A percentile compares a stretch with the other conserved stretches of the same genome.
These are phyloP conservation scores for Pangasius mekongensis DNA, from an alignment of 2,797 vertebrate species.

Conservation along the genomic window DNA sequence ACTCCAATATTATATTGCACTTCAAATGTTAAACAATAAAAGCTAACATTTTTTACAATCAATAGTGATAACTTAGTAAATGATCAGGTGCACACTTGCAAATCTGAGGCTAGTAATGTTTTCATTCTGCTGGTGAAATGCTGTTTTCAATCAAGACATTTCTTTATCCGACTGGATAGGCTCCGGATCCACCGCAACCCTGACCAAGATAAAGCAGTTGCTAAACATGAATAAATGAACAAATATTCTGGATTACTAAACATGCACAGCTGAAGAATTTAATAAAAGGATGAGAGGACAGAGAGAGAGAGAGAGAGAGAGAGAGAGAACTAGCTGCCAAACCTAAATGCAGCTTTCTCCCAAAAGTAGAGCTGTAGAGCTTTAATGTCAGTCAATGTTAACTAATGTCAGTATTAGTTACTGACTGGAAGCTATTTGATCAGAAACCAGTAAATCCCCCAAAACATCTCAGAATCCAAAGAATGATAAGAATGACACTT, in stretches of 20 bases:
- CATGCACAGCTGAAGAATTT: slow-evolving; percentile 1
- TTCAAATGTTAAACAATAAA: background rate
- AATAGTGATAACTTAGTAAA: background rate
- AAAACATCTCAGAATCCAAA: background rate
- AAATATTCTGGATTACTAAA: background rate
- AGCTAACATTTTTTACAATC: background rate
- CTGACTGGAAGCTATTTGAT: background rate
- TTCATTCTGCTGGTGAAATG: background rate
- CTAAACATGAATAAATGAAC: background rate
- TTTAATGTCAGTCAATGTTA: background rate
- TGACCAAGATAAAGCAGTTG: slow-evolving; percentile 1
- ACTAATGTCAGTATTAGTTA: background rate
- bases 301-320: background rate
- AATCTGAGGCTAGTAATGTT: background rate
- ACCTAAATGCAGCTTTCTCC: background rate
- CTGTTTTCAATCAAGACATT: background rate
- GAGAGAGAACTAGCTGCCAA: background rate
- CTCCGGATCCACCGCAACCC: background rate
- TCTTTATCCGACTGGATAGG: background rate
- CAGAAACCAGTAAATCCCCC: background rate
- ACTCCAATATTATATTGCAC: background rate
- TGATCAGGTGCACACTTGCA: background rate
- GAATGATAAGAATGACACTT: background rate
- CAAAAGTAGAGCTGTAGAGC: background rate
- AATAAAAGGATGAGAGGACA: background rate